Percentiles rank a stretch among this genome's conserved stretches.
Evolutionary conservation across 2,113 vertebrate genomes (phyloP).

Genomic region (Ochotona curzoniae): DNA sequence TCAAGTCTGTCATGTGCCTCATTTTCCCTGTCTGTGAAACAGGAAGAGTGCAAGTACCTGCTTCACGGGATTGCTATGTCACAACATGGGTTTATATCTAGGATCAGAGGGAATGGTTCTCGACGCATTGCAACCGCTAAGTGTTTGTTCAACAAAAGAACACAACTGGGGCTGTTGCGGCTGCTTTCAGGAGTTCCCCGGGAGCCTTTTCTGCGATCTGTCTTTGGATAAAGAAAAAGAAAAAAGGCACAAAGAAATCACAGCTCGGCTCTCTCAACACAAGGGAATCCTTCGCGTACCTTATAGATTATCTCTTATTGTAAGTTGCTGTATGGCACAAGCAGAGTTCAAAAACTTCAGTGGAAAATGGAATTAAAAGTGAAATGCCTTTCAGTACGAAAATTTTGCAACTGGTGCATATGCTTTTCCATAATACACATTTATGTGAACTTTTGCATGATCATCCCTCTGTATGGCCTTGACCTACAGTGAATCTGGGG

Average conservation of each 20-base stretch:
- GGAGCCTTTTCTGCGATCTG: not conserved
- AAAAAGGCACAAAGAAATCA: not conserved
- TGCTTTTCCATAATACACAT: too few relatives aligned
- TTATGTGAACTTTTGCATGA: too few relatives aligned
- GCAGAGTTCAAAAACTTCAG: too few relatives aligned
- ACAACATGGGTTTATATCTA: not conserved
- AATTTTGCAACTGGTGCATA: too few relatives aligned
- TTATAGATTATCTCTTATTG: not conserved
- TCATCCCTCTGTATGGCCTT: not conserved
- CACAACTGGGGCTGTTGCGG: not conserved
- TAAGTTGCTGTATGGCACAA: not conserved
- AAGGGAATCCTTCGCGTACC: not conserved
- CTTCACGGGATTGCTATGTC: not conserved
- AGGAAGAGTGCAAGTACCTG: not conserved
- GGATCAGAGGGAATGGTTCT: not conserved
- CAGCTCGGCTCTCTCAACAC: not conserved
- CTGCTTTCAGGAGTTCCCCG: not conserved
- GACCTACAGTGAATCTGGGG: not conserved
- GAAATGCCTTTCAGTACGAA: too few relatives aligned
- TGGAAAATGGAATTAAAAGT: too few relatives aligned
- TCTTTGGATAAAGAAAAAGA: not conserved
- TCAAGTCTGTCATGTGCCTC: not conserved
- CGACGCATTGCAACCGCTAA: not conserved
- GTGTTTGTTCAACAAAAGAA: not conserved
- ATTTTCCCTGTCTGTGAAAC: conserved; percentile 1